These are phyloP conservation scores for Lasioglossum pauxillum DNA, from an alignment of 2,888 invertebrate species.

Conservation along the genomic window DNA sequence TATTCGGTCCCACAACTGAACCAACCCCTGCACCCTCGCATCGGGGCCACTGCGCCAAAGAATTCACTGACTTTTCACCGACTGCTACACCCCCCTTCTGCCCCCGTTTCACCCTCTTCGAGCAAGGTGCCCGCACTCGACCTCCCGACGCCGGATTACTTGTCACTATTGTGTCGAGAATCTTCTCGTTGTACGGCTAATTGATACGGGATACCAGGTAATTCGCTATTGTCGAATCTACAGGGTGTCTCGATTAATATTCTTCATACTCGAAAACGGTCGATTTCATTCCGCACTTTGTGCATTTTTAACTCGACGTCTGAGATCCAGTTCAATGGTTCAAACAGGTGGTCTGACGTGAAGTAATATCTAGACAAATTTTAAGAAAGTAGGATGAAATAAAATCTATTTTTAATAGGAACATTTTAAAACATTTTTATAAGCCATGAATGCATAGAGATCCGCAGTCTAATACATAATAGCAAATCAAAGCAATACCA, in stretches of 20 bases:
- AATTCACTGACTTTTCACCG: constrained; percentile 79
- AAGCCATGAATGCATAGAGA: too few relatives aligned
- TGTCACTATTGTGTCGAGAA: constrained; percentile 1
- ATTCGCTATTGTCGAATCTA: background rate
- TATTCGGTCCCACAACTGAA: constrained; percentile 77
- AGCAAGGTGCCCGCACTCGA: constrained; percentile 76
- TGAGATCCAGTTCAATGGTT: background rate
- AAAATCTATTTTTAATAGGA: too few relatives aligned
- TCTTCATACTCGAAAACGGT: background rate
- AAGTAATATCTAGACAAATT: too few relatives aligned
- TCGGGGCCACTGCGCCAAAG: constrained; percentile 74
- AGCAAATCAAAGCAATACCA: too few relatives aligned
- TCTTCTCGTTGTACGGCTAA: background rate
- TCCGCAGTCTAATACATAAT: too few relatives aligned
- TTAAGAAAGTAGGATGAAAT: too few relatives aligned
- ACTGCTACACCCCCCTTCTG: constrained; percentile 74
- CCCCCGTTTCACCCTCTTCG: constrained; percentile 73
- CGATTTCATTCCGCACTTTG: background rate
- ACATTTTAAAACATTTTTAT: too few relatives aligned
- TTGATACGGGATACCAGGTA: background rate
- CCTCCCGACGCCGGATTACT: constrained; percentile 47
- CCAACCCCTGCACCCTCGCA: constrained; percentile 80
- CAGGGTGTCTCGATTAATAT: background rate
- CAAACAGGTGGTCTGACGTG: background rate
- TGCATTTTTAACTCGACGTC: background rate